Conservation (phyloP, 2,797 vertebrate species). For the Chromobotia macracanthus region DNA sequence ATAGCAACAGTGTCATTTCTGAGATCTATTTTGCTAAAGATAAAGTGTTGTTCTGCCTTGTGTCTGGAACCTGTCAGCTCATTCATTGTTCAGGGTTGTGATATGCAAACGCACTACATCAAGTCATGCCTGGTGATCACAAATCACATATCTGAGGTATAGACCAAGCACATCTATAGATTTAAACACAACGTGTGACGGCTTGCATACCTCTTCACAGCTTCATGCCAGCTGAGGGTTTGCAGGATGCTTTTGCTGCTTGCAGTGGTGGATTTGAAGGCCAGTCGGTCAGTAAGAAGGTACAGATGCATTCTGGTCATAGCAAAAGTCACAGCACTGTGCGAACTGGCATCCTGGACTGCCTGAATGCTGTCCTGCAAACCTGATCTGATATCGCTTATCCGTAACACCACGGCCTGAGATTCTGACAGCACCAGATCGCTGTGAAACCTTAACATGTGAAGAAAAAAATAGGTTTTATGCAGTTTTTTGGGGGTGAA, state of each 20-base stretch:
- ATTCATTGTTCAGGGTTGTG: slow-evolving; percentile 21
- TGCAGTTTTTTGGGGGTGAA: too few relatives aligned
- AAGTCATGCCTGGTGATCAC: slow-evolving; percentile 22
- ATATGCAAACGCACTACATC: slow-evolving; percentile 13
- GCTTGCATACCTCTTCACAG: slow-evolving; percentile 83
- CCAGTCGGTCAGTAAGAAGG: slow-evolving; percentile 85
- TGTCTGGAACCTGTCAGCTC: slow-evolving; percentile 21
- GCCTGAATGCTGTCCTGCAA: slow-evolving; percentile 84
- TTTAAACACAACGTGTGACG: background rate
- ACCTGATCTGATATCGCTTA: slow-evolving; percentile 74
- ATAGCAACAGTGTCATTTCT: background rate
- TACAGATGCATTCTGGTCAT: slow-evolving; percentile 86
- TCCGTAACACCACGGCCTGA: slow-evolving; percentile 78
- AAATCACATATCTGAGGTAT: slow-evolving; percentile 4
- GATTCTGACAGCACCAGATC: slow-evolving; percentile 81
- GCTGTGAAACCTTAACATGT: slow-evolving; percentile 78
- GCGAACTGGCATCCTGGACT: slow-evolving; percentile 81
- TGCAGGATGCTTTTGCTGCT: slow-evolving; percentile 75
- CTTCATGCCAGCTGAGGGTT: slow-evolving; percentile 81
- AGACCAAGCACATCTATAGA: slow-evolving; percentile 20
- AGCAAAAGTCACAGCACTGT: slow-evolving; percentile 84
- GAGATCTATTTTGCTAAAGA: slow-evolving; percentile 14
- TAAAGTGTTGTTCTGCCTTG: background rate
- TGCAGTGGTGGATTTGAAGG: slow-evolving; percentile 72
- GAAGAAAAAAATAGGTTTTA: background rate